Evolutionary conservation across 2,888 invertebrate genomes (phyloP).

Genomic region (Volucella zonaria): DNA sequence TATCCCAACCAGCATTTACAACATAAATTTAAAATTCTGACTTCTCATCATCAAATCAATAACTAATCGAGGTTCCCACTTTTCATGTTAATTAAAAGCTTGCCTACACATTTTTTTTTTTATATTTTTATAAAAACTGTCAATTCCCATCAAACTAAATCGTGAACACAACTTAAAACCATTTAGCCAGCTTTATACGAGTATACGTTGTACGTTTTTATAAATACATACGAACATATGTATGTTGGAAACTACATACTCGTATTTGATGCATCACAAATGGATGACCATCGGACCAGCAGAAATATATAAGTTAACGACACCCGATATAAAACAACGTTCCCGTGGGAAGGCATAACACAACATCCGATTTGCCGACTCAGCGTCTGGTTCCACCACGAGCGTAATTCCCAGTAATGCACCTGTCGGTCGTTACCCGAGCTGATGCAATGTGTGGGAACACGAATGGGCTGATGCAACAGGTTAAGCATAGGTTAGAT

Average conservation of each 20-base stretch:
- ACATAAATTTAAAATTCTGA: slow-evolving; percentile 7
- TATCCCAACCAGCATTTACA: slow-evolving; percentile 3
- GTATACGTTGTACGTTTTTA: slow-evolving; percentile 7
- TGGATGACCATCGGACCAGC: too few species aligned
- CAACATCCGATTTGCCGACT: too few species aligned
- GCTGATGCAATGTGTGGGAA: too few species aligned
- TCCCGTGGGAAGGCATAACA: too few species aligned
- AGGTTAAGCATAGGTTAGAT: too few species aligned
- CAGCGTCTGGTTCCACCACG: too few species aligned
- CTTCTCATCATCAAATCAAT: slow-evolving; percentile 39
- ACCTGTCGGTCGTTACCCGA: too few species aligned
- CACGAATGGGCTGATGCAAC: too few species aligned
- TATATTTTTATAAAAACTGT: slow-evolving; percentile 3
- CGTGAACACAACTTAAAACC: slow-evolving; percentile 9
- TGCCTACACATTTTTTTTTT: not conserved
- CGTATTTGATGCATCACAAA: not conserved
- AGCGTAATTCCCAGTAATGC: too few species aligned
- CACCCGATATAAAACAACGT: too few species aligned
- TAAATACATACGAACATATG: not conserved
- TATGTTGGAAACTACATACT: not conserved
- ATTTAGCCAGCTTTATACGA: slow-evolving; percentile 1
- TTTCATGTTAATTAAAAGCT: not conserved
- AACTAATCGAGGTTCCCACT: not conserved
- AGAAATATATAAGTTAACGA: too few species aligned
- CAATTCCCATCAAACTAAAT: slow-evolving; percentile 19